Evolutionary conservation across 2,888 invertebrate species (phyloP).

Genomic region (Epinotia bilunana): DNA sequence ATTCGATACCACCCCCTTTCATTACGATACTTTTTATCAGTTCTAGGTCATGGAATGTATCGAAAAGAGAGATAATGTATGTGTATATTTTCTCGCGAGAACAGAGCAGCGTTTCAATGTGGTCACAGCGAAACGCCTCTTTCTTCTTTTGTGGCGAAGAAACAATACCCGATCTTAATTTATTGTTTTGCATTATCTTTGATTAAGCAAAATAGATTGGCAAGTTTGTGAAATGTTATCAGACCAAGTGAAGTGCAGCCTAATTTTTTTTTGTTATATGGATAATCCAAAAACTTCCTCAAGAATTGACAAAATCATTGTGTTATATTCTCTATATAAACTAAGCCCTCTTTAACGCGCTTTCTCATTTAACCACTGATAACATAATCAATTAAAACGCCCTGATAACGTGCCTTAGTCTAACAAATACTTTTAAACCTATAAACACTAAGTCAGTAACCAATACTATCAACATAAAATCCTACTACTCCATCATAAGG

Average conservation of each 20-base stretch:
- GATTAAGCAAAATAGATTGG: not conserved
- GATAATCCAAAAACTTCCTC: not conserved
- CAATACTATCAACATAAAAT: not conserved
- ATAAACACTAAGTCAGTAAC: not conserved
- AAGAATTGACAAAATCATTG: not conserved
- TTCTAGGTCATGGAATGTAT: not conserved
- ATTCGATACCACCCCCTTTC: no score
- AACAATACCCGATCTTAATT: no score
- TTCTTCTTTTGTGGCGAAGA: no score
- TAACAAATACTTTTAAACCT: not conserved
- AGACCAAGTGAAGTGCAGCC: no score
- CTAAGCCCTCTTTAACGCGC: not conserved
- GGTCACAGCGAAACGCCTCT: no score
- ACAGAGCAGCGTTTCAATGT: no score
- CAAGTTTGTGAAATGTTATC: not conserved
- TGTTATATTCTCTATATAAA: not conserved
- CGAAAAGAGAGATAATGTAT: not conserved
- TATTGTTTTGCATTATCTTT: no score
- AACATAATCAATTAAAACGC: conserved; percentile 15
- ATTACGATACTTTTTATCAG: no score
- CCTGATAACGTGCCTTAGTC: not conserved
- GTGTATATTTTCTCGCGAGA: not conserved
- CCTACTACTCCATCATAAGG: not conserved
- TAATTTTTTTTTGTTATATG: no score
- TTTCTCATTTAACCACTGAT: not conserved